Evolutionary conservation across 1,140 invertebrate genomes (phyloP).

Genomic region (Thrips palmi): DNA sequence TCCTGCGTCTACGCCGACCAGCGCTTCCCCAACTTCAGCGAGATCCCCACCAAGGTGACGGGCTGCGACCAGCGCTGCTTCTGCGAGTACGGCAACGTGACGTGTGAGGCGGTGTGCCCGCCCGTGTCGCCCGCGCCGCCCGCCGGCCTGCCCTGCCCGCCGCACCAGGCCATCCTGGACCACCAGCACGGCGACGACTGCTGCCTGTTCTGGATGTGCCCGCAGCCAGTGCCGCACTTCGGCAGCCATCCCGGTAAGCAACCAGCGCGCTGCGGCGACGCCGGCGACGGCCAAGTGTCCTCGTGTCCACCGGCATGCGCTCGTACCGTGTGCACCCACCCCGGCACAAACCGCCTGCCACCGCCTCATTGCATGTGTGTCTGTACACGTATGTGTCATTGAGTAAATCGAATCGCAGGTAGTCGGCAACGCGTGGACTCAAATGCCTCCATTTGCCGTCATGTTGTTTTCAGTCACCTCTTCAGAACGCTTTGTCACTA

Average conservation of each 20-base stretch:
- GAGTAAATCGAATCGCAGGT: too few species aligned
- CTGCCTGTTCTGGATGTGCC: slow-evolving; percentile 56
- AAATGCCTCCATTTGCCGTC: too few species aligned
- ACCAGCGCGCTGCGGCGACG: too few species aligned
- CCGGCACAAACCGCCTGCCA: too few species aligned
- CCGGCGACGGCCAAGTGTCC: too few species aligned
- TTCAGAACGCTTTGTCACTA: too few species aligned
- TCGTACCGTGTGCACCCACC: too few species aligned
- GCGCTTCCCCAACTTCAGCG: slow-evolving; percentile 43
- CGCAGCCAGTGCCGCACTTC: slow-evolving; percentile 1
- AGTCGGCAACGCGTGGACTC: too few species aligned
- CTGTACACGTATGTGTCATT: too few species aligned
- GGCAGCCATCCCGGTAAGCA: slow-evolving; percentile 10
- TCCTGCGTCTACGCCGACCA: slow-evolving; percentile 50
- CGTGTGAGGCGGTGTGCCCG: slow-evolving; percentile 60
- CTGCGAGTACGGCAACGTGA: slow-evolving; percentile 69
- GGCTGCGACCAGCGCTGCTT: slow-evolving; percentile 72
- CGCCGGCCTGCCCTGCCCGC: slow-evolving; percentile 44
- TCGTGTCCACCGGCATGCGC: too few species aligned
- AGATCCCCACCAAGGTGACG: slow-evolving; percentile 43
- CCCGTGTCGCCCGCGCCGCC: slow-evolving; percentile 55
- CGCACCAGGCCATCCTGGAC: slow-evolving; percentile 37
- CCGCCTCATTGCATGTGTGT: too few species aligned
- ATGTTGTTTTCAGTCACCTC: too few species aligned
- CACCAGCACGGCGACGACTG: slow-evolving; percentile 52